Conservation (phyloP, 92 coral and sea anemone genomes). For the Actinernus sp. region DNA sequence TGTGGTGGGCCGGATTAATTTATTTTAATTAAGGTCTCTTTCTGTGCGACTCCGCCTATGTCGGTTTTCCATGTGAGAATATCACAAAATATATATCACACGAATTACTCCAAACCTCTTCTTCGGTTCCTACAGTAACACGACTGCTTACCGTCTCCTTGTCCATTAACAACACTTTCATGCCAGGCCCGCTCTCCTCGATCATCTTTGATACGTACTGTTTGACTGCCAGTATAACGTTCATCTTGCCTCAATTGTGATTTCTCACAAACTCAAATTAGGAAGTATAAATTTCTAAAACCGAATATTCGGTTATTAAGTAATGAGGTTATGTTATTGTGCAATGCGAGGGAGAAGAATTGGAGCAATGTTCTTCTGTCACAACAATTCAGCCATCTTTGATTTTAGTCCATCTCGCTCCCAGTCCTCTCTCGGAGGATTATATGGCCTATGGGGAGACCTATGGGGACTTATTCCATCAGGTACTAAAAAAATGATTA, state of each 20-base stretch:
- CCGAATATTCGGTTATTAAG: background rate
- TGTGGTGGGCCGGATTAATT: too few species aligned
- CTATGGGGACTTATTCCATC: too few species aligned
- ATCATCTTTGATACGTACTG: conserved; percentile 97
- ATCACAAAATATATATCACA: background rate
- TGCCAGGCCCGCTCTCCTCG: conserved; percentile 94
- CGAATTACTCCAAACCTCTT: background rate
- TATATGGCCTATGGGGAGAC: too few species aligned
- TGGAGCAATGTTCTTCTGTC: background rate
- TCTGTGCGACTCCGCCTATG: too few species aligned
- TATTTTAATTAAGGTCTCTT: too few species aligned
- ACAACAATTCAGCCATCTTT: conserved; percentile 25
- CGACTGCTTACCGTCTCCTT: conserved; percentile 84
- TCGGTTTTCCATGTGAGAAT: too few species aligned
- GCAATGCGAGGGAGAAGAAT: background rate
- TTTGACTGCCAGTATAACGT: conserved; percentile 95
- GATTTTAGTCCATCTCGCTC: conserved; percentile 4
- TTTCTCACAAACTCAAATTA: background rate
- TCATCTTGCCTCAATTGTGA: conserved; percentile 60
- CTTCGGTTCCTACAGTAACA: background rate
- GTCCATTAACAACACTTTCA: conserved; percentile 98
- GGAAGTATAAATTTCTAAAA: too few species aligned
- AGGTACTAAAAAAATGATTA: too few species aligned
- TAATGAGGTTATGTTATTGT: background rate
- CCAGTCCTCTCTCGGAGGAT: conserved; percentile 20